phyloP scores from a whole-genome alignment of 2,797 vertebrate species.

The Molossus alvarezi region DNA sequence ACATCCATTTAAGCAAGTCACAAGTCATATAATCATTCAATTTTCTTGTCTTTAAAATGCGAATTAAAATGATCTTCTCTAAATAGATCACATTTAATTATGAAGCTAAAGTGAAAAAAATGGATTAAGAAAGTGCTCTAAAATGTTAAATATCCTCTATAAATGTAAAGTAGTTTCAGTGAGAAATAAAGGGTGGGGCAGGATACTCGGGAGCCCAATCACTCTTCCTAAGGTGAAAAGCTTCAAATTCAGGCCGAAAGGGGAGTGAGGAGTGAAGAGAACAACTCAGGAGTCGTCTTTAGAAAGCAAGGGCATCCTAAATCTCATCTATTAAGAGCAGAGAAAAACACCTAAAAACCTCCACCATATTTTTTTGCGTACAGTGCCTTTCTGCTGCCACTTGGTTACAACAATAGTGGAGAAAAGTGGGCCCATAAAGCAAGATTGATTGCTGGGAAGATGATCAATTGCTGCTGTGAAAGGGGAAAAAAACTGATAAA shows the following conservation, averaged over 20 bases:
- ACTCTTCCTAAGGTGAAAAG: constrained; percentile 69
- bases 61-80: constrained; percentile 49
- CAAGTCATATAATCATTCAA: constrained; percentile 52
- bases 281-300: constrained; percentile 21
- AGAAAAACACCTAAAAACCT: constrained; percentile 39
- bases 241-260: neutral
- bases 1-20: constrained; percentile 19
- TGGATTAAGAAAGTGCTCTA: constrained; percentile 10
- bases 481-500: constrained; percentile 87
- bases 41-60: constrained; percentile 57
- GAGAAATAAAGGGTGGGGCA: neutral
- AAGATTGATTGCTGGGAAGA: constrained; percentile 86
- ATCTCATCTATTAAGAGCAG: constrained; percentile 78
- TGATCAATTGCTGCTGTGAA: constrained; percentile 88
- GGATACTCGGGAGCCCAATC: constrained; percentile 63
- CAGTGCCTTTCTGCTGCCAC: constrained; percentile 81
- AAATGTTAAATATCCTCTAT: constrained; percentile 36
- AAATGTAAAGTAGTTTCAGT: constrained; percentile 54
- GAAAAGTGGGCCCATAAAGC: constrained; percentile 87
- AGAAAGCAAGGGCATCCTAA: constrained; percentile 72
- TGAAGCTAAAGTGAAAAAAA: constrained; percentile 30
- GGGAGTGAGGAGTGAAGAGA: neutral
- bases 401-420: constrained; percentile 87
- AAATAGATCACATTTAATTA: constrained; percentile 60
- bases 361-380: constrained; percentile 79